Base-by-base conservation (phyloP, 2,888 invertebrate genomes). In the Xanthia togata region DNA sequence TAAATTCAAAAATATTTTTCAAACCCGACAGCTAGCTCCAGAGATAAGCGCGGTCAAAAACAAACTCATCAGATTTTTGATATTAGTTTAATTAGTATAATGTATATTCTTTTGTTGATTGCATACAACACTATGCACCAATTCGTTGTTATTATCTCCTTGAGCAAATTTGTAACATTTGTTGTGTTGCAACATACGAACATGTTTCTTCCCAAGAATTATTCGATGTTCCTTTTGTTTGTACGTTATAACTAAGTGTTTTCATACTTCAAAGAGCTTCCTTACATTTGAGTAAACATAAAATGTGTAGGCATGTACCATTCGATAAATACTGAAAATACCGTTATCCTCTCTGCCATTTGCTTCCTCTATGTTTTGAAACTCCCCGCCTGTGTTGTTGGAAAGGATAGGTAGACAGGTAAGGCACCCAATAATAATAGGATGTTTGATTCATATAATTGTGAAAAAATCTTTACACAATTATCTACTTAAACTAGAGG, bases 241-340 rank as follows among this genome's bases (percentile, higher is more conserved):
- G 41, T 44, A 35, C 44, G 14, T 60, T 53, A 70, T 41, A 76
- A 55, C 59, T 59, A 41, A 60, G 31, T 68, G 38, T 70, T 73
- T 63, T 26, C 31, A 70, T 79, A 71, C 59, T 80, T 78, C 70
- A 73, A 81, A 79, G 60, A 70, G 62, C 44, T 68, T 73, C 47
- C 70, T 67, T 73, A 67, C 47, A 57, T 70, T 70, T 73, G 60
- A 78, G 63, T 80, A 59, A 55, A 73, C 60, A 75, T 31, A 71
- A 62, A 76, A 62, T 62, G 41, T 57, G 12, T 53, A 55, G 23
- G 50, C 67, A 55, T 63, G n/a, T 47, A 47, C 12, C 79, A 35
- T 63, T 77, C 14, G 47, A 41, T 20, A 47, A 6, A 70, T 26
- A 59, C 0, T 62, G 50, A 65, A 62, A 63, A 81, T 55, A 20